Evolutionary conservation across 2,797 vertebrate species (phyloP).

Genomic region (Peromyscus eremicus): DNA sequence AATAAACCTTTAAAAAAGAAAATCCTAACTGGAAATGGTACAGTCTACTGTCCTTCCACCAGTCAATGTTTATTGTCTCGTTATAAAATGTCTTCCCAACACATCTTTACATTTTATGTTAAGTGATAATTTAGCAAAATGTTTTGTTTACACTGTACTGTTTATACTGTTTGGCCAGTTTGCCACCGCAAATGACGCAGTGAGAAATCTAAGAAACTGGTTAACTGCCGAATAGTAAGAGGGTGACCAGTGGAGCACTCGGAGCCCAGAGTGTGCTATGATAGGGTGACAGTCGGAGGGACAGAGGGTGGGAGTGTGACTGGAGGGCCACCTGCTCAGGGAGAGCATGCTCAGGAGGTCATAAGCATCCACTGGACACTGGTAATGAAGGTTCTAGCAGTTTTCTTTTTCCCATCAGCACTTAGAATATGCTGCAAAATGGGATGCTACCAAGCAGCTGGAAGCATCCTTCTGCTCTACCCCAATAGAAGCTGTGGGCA

Average conservation of each 20-base stretch:
- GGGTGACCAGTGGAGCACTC: neutral
- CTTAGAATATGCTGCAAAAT: neutral
- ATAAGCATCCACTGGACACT: neutral
- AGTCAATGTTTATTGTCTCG: neutral
- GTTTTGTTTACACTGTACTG: neutral
- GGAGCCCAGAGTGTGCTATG: neutral
- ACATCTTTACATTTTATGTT: neutral
- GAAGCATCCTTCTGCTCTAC: neutral
- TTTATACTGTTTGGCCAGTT: neutral
- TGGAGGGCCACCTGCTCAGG: neutral
- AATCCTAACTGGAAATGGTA: neutral
- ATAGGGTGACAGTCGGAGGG: neutral
- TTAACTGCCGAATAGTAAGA: rapidly evolving
- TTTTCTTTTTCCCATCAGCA: neutral
- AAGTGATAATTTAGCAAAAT: neutral
- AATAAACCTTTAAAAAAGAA: neutral
- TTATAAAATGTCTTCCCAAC: neutral
- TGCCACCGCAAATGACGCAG: neutral
- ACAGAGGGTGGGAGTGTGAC: rapidly evolving
- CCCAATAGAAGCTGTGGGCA: neutral
- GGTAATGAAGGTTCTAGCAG: neutral
- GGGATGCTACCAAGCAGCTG: neutral
- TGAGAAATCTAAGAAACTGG: neutral
- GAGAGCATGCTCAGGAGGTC: neutral
- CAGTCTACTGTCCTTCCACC: neutral